A percentile compares a stretch with the other conserved stretches of the same genome.
phyloP scores from a whole-genome alignment of 2,113 vertebrate genomes.

The Herpailurus yagouaroundi region DNA sequence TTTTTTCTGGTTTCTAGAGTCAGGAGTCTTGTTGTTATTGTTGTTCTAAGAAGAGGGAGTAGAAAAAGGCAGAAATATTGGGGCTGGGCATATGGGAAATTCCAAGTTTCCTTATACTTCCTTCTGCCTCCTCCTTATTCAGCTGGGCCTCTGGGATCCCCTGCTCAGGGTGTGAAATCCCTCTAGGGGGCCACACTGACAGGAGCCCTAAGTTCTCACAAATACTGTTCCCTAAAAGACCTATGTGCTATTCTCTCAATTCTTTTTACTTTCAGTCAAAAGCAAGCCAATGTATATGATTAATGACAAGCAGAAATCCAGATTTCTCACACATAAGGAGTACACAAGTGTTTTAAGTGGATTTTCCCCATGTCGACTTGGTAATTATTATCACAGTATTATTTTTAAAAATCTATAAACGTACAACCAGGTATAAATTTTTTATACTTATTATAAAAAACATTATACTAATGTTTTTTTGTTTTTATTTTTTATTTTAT shows the following conservation, averaged over 20 bases:
- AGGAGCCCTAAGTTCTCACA: not conserved
- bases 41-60: not conserved
- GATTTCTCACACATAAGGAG: not conserved
- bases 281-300: not conserved
- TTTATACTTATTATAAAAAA: not conserved
- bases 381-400: not conserved
- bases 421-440: not conserved
- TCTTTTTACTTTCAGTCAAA: not conserved
- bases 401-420: not conserved
- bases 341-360: not conserved
- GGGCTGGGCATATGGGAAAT: not conserved
- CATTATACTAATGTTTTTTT: not conserved
- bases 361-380: not conserved
- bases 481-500: no score
- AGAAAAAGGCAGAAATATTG: not conserved
- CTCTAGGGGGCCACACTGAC: no score
- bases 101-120: not conserved
- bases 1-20: constrained; percentile 12
- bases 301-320: not conserved
- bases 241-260: not conserved
- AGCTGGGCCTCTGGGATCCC: not conserved
- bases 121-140: not conserved
- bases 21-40: not conserved
- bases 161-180: not conserved
- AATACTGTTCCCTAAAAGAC: not conserved